These are phyloP conservation scores for Andricus quercusramuli DNA, from an alignment of 2,888 invertebrate genomes.

Conservation along the genomic window DNA sequence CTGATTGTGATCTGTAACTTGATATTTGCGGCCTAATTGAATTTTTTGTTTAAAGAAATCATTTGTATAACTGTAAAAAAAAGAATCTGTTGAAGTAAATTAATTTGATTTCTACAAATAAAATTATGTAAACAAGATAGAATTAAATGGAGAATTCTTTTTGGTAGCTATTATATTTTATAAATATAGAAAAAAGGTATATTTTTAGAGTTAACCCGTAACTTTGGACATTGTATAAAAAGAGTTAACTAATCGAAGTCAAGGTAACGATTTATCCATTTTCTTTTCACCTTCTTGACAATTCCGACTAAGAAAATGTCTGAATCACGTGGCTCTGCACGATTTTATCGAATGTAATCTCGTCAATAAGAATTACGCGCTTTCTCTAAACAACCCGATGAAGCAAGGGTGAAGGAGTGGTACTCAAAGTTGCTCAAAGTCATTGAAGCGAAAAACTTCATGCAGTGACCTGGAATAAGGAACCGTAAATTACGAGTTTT, in stretches of 20 bases:
- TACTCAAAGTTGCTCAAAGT: conserved; percentile 14
- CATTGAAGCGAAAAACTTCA: conserved; percentile 36
- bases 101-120: background rate
- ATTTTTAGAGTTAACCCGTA: background rate
- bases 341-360: conserved; percentile 34
- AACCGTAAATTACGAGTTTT: background rate
- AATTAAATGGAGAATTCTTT: no score
- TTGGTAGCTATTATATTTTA: no score
- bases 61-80: background rate
- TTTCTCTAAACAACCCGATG: conserved; percentile 19
- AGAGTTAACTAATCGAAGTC: background rate
- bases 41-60: background rate
- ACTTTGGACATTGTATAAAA: background rate
- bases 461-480: conserved; percentile 27
- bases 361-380: conserved; percentile 33
- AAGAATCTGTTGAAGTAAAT: background rate
- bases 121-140: background rate
- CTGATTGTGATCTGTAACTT: background rate
- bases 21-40: background rate
- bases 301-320: background rate
- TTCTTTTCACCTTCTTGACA: background rate
- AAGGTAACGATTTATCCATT: conserved; percentile 1
- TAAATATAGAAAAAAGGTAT: no score
- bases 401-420: conserved; percentile 39
- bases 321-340: conserved; percentile 18